phyloP scores from a whole-genome alignment of 1,140 invertebrate genomes.

The Phthorimaea operculella region DNA sequence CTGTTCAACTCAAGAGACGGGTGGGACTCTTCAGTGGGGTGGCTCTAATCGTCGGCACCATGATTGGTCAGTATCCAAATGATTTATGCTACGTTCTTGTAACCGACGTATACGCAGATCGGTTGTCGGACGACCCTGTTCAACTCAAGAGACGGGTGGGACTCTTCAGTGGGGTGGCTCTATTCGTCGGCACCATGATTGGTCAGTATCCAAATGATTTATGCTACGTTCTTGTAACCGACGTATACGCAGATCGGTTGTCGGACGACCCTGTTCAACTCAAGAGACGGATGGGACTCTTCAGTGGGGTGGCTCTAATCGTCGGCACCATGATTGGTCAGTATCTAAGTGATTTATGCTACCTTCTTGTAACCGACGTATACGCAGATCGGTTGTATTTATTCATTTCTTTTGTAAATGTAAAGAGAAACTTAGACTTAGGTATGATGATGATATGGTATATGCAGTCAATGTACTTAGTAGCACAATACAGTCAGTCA shows the following conservation, averaged over 20 bases:
- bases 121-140: conserved; percentile 94
- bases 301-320: conserved; percentile 98
- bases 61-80: conserved; percentile 79
- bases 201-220: conserved; percentile 71
- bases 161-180: conserved; percentile 97
- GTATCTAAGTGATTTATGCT: too few relatives aligned
- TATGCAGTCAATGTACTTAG: too few relatives aligned
- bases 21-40: conserved; percentile 98
- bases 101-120: too few relatives aligned
- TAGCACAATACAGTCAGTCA: too few relatives aligned
- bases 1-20: conserved; percentile 97
- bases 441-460: too few relatives aligned
- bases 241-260: too few relatives aligned
- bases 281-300: conserved; percentile 97
- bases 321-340: conserved; percentile 94
- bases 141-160: conserved; percentile 98
- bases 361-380: too few relatives aligned
- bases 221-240: too few relatives aligned
- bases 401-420: too few relatives aligned
- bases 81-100: too few relatives aligned
- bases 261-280: conserved; percentile 95
- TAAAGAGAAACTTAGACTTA: too few relatives aligned
- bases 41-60: conserved; percentile 96
- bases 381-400: too few relatives aligned
- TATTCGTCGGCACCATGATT: conserved; percentile 96